A percentile compares a stretch with the other conserved stretches of the same genome.
Conservation (phyloP, 2,888 invertebrate species). For the Drosophila seclusa region DNA sequence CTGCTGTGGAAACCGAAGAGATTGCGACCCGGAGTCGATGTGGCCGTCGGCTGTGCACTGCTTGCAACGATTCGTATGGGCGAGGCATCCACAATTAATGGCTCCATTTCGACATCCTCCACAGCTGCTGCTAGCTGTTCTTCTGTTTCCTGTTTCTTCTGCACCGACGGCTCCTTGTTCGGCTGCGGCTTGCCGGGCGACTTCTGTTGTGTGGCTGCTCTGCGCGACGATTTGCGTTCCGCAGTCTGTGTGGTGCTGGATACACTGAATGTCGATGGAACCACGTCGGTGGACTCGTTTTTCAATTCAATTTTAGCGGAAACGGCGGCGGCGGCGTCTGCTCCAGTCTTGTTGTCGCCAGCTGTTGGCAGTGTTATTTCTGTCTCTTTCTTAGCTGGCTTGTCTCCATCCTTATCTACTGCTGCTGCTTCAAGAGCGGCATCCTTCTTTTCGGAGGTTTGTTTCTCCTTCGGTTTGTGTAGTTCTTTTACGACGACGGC, state of each 20-base stretch:
- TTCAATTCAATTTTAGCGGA: slow-evolving; percentile 9
- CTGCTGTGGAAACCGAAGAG: slow-evolving; percentile 62
- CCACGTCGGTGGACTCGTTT: background rate
- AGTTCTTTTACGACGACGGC: slow-evolving; percentile 47
- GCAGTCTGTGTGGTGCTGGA: slow-evolving; percentile 46
- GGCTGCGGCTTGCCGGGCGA: slow-evolving; percentile 46
- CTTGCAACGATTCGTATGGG: slow-evolving; percentile 56
- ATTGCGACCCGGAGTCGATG: slow-evolving; percentile 81
- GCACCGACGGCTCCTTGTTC: slow-evolving; percentile 1
- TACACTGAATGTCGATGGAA: slow-evolving; percentile 1
- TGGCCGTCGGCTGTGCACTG: slow-evolving; percentile 66
- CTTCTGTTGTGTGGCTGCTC: slow-evolving; percentile 38
- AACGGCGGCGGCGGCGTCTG: background rate
- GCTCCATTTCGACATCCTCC: slow-evolving; percentile 82
- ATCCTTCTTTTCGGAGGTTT: slow-evolving; percentile 28
- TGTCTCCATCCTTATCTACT: slow-evolving; percentile 15
- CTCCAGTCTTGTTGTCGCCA: slow-evolving; percentile 26
- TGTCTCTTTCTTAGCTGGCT: slow-evolving; percentile 28
- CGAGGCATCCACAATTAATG: slow-evolving; percentile 67
- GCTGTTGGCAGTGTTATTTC: slow-evolving; percentile 36
- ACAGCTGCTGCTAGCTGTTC: background rate
- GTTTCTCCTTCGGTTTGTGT: slow-evolving; percentile 49
- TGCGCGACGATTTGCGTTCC: slow-evolving; percentile 68
- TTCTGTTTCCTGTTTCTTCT: slow-evolving; percentile 8
- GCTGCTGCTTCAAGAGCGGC: slow-evolving; percentile 8